These are phyloP conservation scores for Nymphalis polychloros DNA, from an alignment of 2,888 invertebrate species.

Conservation along the genomic window DNA sequence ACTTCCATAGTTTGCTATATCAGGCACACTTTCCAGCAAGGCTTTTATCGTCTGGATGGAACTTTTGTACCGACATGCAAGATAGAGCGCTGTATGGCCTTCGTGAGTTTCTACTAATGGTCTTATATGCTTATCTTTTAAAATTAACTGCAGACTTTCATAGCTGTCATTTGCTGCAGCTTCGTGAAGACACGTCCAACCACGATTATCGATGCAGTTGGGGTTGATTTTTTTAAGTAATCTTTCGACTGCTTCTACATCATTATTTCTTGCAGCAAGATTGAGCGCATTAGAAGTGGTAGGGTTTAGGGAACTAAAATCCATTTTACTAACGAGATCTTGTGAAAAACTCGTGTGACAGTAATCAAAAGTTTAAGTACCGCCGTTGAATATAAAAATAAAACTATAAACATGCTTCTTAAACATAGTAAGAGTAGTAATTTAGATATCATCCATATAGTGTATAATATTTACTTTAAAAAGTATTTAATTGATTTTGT, in stretches of 20 bases:
- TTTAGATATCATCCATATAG: too few species aligned
- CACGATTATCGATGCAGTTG: constrained; percentile 75
- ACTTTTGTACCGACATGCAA: constrained; percentile 64
- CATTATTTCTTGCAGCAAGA: constrained; percentile 70
- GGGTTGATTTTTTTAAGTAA: constrained; percentile 71
- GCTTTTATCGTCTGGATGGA: constrained; percentile 62
- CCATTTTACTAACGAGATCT: constrained; percentile 51
- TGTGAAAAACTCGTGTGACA: neutral
- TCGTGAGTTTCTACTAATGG: constrained; percentile 70
- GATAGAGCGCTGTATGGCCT: constrained; percentile 74
- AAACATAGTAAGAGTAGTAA: too few species aligned
- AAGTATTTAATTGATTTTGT: too few species aligned
- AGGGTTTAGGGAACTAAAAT: constrained; percentile 79
- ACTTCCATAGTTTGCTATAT: constrained; percentile 71
- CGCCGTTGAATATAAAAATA: too few species aligned
- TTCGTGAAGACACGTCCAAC: constrained; percentile 80
- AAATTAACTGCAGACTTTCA: constrained; percentile 61
- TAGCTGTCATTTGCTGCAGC: constrained; percentile 72
- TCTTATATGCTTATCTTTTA: constrained; percentile 61
- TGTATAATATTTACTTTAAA: too few species aligned
- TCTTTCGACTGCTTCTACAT: constrained; percentile 57
- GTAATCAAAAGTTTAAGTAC: too few species aligned
- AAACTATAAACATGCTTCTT: too few species aligned
- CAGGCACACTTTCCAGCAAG: constrained; percentile 60
- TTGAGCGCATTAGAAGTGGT: constrained; percentile 70